Base-by-base conservation (phyloP, 1,140 invertebrate species). In the Pinna nobilis region DNA sequence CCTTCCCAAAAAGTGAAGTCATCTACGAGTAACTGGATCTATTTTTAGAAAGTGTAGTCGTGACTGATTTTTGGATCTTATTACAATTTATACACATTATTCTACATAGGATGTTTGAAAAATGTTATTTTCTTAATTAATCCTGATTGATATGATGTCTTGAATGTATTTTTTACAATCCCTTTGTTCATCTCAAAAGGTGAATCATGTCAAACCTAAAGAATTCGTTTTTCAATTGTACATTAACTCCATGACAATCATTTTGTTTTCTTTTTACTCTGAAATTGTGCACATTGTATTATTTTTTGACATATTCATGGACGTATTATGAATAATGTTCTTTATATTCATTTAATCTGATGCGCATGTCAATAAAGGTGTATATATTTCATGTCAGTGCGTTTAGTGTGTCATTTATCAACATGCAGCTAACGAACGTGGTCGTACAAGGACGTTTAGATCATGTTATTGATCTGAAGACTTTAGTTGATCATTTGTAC, bases 391-490 rank as follows among this genome's bases (percentile, higher is more conserved):
- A 20, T 59, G 25, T 59, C 32, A 32, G 20, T 59, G 55, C 32
- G 32, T 59, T n/a, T 30, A 33, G n/a, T 59, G 30, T 33, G 55
- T 59, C 32, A 59, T 59, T 59, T 59, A 30, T 59, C 25, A 59
- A 32, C 55, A 67, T 55, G 65, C 18, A 18, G 7, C 33, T 67
- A 37, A 67, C 65, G 15, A 70, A 70, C 67, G 55, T 70, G 20
- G 53, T 60, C 20, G 35, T 32, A n/a, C 39, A 47, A 20, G 67
- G 25, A 6, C n/a, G 32, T 18, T 57, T 53, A 30, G 51, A n/a
- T 23, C 35, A 47, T 59, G 23, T 44, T 25, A n/a, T 70, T n/a
- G 39, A 70, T 41, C 55, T 70, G 7, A 30, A 44, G 7, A 28
- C 20, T n/a, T 35, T 69, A 37, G 39, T n/a, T 28, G 7, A 33